A percentile compares a stretch with the other conserved stretches of the same genome.
Evolutionary conservation across 2,888 invertebrate genomes (phyloP).

Genomic region (Pachydiplax longipennis): DNA sequence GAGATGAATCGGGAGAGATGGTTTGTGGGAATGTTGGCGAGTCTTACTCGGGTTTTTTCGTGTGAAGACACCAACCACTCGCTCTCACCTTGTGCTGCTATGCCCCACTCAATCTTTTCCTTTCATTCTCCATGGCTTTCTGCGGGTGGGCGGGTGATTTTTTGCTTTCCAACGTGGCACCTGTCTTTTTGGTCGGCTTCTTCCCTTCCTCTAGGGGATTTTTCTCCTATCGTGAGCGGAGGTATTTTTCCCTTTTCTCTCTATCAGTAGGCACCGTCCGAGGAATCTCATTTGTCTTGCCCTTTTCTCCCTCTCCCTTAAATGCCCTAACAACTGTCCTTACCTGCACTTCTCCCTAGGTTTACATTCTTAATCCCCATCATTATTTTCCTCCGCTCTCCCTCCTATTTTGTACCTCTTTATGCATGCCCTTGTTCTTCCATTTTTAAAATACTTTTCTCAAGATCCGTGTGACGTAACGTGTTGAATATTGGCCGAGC

Average conservation of each 20-base stretch:
- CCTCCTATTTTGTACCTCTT: background rate
- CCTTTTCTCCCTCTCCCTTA: background rate
- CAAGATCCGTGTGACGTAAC: too few species aligned
- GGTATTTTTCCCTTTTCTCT: background rate
- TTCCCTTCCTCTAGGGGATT: background rate
- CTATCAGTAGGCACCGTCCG: background rate
- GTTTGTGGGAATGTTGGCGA: too few species aligned
- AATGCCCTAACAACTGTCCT: background rate
- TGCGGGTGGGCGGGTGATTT: background rate
- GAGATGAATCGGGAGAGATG: too few species aligned
- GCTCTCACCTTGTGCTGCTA: slow-evolving; percentile 6
- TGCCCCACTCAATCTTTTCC: background rate
- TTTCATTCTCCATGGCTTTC: background rate
- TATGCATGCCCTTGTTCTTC: background rate
- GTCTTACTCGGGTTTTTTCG: too few species aligned
- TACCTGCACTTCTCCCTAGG: background rate
- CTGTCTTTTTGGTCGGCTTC: slow-evolving; percentile 12
- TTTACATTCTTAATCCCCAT: background rate
- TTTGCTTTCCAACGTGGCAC: slow-evolving; percentile 9
- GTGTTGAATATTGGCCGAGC: too few species aligned
- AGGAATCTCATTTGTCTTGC: background rate
- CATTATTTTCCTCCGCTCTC: background rate
- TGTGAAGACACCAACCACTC: background rate
- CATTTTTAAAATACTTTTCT: background rate
- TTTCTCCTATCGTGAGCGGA: background rate